These are phyloP conservation scores for Brachypodius melanocephalos DNA, from an alignment of 2,113 vertebrate genomes.

Conservation along the genomic window DNA sequence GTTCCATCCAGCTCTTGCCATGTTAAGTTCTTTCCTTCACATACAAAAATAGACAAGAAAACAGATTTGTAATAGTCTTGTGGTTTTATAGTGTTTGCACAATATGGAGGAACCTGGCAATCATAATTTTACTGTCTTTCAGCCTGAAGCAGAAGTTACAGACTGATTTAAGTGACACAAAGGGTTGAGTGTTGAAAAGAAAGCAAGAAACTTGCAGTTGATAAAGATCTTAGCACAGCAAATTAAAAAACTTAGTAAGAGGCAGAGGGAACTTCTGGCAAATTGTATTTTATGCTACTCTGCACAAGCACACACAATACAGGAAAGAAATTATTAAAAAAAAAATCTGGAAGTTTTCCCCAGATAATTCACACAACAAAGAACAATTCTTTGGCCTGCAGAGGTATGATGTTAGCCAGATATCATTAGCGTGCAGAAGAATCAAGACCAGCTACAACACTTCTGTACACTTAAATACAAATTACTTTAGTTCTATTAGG, in stretches of 20 bases:
- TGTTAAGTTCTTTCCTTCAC: background rate
- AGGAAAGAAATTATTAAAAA: background rate
- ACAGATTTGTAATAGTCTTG: background rate
- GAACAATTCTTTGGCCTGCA: background rate
- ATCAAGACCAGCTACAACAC: slow-evolving; percentile 27
- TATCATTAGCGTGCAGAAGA: slow-evolving; percentile 38
- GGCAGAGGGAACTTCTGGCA: slow-evolving; percentile 20
- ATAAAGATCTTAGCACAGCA: background rate
- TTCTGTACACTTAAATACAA: slow-evolving; percentile 68
- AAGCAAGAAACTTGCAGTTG: background rate
- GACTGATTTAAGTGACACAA: slow-evolving; percentile 17
- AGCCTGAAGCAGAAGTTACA: background rate
- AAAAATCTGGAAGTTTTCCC: background rate
- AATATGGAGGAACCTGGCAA: background rate
- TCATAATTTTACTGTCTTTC: background rate
- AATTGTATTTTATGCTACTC: background rate
- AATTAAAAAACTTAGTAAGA: background rate
- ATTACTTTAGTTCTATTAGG: slow-evolving; percentile 47
- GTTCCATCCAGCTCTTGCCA: background rate
- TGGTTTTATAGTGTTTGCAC: slow-evolving; percentile 28
- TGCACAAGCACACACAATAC: background rate
- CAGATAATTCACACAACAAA: slow-evolving; percentile 19
- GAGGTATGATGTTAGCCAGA: slow-evolving; percentile 48
- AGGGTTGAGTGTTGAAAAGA: background rate
- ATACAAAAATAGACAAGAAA: background rate